Conservation (phyloP, 2,113 vertebrate genomes). For the Podiceps cristatus region DNA sequence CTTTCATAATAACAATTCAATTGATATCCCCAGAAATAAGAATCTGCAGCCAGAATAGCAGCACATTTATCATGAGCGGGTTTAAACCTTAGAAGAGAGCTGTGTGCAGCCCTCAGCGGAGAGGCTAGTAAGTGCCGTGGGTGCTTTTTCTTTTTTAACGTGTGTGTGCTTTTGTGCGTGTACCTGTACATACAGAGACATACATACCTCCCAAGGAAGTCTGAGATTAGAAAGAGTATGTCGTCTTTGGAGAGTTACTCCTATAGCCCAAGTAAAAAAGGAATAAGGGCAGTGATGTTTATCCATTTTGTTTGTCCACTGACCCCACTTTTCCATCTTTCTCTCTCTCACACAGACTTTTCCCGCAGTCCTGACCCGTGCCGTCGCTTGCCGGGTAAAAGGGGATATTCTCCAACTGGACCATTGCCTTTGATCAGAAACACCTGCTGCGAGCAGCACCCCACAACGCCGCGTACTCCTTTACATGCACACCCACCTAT, state of each 20-base stretch:
- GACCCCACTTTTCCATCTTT: neutral
- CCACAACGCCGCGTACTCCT: neutral
- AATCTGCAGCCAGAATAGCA: conserved; percentile 34
- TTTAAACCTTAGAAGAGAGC: conserved; percentile 1
- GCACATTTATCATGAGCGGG: neutral
- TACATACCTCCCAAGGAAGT: neutral
- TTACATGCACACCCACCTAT: fast-evolving
- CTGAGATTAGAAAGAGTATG: neutral
- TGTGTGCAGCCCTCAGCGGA: neutral
- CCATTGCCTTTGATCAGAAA: neutral
- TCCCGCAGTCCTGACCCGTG: neutral
- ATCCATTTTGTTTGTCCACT: neutral
- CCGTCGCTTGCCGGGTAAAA: fast-evolving
- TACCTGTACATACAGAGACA: neutral
- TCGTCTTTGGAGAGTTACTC: neutral
- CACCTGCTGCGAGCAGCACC: neutral
- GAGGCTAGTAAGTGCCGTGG: neutral
- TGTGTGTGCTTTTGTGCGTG: neutral
- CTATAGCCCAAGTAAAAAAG: neutral
- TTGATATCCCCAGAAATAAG: conserved; percentile 56
- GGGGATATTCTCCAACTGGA: neutral
- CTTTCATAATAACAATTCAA: conserved; percentile 51
- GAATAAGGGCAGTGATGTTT: too few species aligned
- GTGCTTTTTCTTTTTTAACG: neutral
- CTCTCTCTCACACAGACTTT: neutral